Evolutionary conservation across 2,797 vertebrate genomes (phyloP).

Genomic region (Orestias chungarensis): DNA sequence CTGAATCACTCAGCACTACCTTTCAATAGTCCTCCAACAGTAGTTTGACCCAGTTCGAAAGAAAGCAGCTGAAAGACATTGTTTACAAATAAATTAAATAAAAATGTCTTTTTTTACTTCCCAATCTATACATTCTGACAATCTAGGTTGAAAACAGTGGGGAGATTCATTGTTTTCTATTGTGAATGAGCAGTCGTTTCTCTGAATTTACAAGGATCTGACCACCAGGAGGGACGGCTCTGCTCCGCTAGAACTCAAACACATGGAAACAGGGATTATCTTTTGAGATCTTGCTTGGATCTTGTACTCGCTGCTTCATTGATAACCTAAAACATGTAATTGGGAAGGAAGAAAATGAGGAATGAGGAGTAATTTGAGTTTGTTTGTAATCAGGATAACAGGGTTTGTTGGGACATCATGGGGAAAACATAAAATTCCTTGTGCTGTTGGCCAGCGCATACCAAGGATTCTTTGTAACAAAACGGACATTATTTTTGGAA

Average conservation of each 20-base stretch:
- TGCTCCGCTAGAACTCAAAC: conserved; percentile 37
- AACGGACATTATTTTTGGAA: conserved; percentile 82
- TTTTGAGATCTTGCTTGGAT: conserved; percentile 36
- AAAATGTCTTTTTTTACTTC: not conserved
- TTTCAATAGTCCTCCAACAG: conserved; percentile 52
- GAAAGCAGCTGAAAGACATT: not conserved
- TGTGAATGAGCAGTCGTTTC: not conserved
- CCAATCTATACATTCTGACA: not conserved
- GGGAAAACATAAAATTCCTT: conserved; percentile 67
- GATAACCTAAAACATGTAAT: conserved; percentile 21
- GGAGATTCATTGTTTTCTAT: not conserved
- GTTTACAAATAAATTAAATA: too few species aligned
- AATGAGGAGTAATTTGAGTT: conserved; percentile 8
- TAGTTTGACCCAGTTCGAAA: conserved; percentile 32
- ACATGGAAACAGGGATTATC: conserved; percentile 46
- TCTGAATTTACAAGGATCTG: not conserved
- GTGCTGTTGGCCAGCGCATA: conserved; percentile 70
- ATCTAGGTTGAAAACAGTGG: not conserved
- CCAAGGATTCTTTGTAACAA: conserved; percentile 80
- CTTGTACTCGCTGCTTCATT: conserved; percentile 5
- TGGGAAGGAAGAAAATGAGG: conserved; percentile 9
- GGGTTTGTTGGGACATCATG: conserved; percentile 31
- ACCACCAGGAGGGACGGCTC: not conserved
- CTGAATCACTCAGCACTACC: conserved; percentile 71
- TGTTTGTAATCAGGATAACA: conserved; percentile 8